phyloP scores from a whole-genome alignment of 2,113 vertebrate species.

The Prionailurus bengalensis region DNA sequence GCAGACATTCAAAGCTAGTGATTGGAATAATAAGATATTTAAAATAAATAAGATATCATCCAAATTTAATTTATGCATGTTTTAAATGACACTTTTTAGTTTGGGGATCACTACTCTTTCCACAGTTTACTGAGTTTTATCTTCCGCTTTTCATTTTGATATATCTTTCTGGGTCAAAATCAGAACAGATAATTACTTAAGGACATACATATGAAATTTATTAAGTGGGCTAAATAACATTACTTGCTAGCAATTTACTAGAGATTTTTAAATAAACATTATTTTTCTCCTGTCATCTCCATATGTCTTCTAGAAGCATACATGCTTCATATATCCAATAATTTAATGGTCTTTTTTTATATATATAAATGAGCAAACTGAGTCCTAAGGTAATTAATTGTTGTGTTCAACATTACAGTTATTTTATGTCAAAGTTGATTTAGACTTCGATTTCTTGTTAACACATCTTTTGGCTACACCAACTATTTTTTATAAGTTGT shows the following conservation, averaged over 20 bases:
- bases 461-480: background rate
- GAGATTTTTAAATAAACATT: background rate
- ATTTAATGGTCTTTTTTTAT: background rate
- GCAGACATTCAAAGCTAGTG: background rate
- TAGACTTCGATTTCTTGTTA: background rate
- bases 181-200: background rate
- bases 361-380: background rate
- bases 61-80: background rate
- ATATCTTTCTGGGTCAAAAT: background rate
- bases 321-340: background rate
- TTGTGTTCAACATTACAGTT: background rate
- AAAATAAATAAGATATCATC: slow-evolving; percentile 36
- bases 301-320: background rate
- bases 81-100: background rate
- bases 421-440: background rate
- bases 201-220: background rate
- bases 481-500: background rate
- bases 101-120: background rate
- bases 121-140: background rate
- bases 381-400: background rate
- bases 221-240: background rate
- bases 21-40: background rate
- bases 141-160: background rate
- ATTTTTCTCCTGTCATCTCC: background rate
- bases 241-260: background rate